phyloP scores from a whole-genome alignment of 2,888 invertebrate genomes.

The Leptura quadrifasciata region DNA sequence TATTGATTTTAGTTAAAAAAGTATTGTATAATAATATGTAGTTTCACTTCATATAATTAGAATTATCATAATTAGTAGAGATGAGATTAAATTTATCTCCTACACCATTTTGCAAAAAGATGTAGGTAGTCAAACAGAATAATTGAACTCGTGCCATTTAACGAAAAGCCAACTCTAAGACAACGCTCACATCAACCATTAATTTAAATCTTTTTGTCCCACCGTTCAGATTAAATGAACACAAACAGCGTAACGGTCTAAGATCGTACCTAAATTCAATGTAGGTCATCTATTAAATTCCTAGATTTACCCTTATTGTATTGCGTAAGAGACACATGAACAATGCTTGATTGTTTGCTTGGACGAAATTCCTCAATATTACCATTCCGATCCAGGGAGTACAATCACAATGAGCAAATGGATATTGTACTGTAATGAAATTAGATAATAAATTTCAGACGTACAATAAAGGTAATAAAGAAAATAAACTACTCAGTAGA shows the following conservation, averaged over 20 bases:
- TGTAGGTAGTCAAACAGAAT: background rate
- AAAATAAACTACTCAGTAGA: too few species aligned
- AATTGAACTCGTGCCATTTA: background rate
- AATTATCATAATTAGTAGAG: too few species aligned
- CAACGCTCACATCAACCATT: background rate
- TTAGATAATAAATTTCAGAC: too few species aligned
- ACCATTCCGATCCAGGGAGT: background rate
- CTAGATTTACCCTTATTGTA: slow-evolving; percentile 21
- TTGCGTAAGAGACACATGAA: slow-evolving; percentile 23
- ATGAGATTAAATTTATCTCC: too few species aligned
- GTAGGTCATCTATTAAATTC: slow-evolving; percentile 17
- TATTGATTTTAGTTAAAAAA: too few species aligned
- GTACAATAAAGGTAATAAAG: too few species aligned
- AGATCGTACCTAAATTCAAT: slow-evolving; percentile 1
- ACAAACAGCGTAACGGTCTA: background rate
- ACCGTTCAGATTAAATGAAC: slow-evolving; percentile 3
- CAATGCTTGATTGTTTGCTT: slow-evolving; percentile 1
- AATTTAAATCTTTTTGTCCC: background rate
- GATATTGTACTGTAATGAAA: background rate
- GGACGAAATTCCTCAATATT: slow-evolving; percentile 11
- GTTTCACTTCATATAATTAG: too few species aligned
- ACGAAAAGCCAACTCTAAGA: background rate
- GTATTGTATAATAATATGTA: too few species aligned
- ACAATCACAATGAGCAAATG: slow-evolving; percentile 10
- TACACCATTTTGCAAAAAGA: too few species aligned